Base-by-base conservation (phyloP, 2,888 invertebrate species). In the Frankliniella fusca region DNA sequence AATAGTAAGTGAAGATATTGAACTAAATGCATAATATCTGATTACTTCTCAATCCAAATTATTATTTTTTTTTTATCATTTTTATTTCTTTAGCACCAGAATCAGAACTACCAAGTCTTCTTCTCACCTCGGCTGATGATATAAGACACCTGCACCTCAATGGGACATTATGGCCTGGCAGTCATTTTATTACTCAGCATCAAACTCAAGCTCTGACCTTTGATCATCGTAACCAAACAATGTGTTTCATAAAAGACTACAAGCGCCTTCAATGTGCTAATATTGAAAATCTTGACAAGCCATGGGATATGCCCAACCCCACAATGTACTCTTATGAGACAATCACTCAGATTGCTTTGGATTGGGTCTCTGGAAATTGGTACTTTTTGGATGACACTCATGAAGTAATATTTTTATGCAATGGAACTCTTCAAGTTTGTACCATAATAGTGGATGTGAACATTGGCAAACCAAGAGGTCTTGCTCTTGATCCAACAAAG, bases 311-410 rank as follows among this genome's bases (percentile, higher is more conserved):
- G 86, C 91, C 91, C 81, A 86, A 90, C 83, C 92, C 93, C 70
- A 88, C 90, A 18, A 90, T 93, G 84, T 92, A 93, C 86, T 90
- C 93, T 11, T 76, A 76, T 76, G 23, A 76, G 27, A 76, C 70
- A 8, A 27, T 76, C 10, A 92, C 92, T 84, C 93, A 94, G 87
- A 90, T 96, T 86, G 93, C 93, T 10, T 88, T 93, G 84, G 97
- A 97, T 89, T 97, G 97, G 97, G 89, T 95, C 83, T 92, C 94
- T 23, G 92, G 92, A 85, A 95, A 95, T 89, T 96, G 95, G 95
- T 97, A 96, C 89, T 91, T 95, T 87, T 89, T 93, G 85, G 95
- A 94, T 88, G 91, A 90, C 86, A 89, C 89, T 82, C 90, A 92
- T 84, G 93, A 92, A 86, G 90, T 92, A 87, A 91, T 96, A 85